These are phyloP conservation scores for Lanius ludovicianus DNA, from an alignment of 2,113 vertebrate species.

Conservation along the genomic window DNA sequence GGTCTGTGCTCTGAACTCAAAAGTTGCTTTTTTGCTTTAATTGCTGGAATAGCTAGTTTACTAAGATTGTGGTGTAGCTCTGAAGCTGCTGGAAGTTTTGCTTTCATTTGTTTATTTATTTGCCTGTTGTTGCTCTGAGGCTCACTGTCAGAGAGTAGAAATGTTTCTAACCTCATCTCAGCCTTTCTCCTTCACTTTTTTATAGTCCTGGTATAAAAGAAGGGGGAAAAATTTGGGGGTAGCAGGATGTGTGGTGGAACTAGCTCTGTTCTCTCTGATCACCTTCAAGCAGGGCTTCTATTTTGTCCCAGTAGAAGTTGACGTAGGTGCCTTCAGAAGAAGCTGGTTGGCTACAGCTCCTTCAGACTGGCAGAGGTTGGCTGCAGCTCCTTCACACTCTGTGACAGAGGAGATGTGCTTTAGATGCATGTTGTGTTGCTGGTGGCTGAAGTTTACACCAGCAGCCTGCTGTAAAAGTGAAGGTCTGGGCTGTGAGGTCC, in stretches of 20 bases:
- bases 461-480: not conserved
- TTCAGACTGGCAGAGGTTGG: not conserved
- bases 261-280: not conserved
- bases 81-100: constrained; percentile 2
- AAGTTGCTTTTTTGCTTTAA: not conserved
- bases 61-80: not conserved
- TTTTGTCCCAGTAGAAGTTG: not conserved
- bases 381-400: not conserved
- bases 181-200: not conserved
- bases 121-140: not conserved
- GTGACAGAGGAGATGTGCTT: not conserved
- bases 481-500: not conserved
- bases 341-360: not conserved
- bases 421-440: not conserved
- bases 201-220: not conserved
- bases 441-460: not conserved
- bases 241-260: not conserved
- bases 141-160: not conserved
- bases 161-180: not conserved
- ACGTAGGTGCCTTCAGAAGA: not conserved
- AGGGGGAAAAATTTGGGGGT: not conserved
- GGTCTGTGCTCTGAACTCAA: not conserved
- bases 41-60: not conserved
- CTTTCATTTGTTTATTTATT: not conserved
- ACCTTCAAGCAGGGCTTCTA: not conserved